These are phyloP conservation scores for Actenoides lindsayi DNA, from an alignment of 2,113 vertebrate species.

Conservation along the genomic window DNA sequence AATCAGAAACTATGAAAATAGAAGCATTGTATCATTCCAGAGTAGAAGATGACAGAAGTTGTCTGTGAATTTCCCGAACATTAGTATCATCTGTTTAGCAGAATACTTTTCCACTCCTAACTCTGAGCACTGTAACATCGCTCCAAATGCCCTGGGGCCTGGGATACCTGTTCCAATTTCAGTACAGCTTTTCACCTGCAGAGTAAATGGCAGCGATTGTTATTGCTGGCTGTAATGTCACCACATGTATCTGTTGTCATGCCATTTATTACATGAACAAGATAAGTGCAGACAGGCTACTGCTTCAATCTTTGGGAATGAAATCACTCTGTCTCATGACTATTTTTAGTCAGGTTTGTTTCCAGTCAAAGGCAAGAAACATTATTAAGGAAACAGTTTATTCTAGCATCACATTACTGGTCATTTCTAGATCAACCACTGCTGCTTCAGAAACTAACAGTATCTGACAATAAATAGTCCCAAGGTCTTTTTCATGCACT, in stretches of 20 bases:
- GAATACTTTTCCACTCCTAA: not conserved
- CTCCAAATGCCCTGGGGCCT: not conserved
- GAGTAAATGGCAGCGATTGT: not conserved
- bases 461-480: not conserved
- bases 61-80: not conserved
- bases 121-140: not conserved
- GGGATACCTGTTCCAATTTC: not conserved
- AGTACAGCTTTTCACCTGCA: not conserved
- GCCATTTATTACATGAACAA: conserved; percentile 11
- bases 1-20: not conserved
- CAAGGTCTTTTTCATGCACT: conserved; percentile 2
- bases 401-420: not conserved
- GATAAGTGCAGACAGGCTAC: conserved; percentile 15
- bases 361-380: not conserved
- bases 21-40: not conserved
- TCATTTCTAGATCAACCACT: not conserved
- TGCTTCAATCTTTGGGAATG: conserved; percentile 14
- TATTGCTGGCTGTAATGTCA: conserved; percentile 7
- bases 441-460: conserved; percentile 9
- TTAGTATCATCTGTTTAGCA: not conserved
- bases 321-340: not conserved
- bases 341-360: conserved; percentile 29
- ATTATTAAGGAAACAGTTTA: not conserved
- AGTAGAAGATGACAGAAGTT: not conserved
- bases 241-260: not conserved